Conservation (phyloP, 2,888 invertebrate species). For the Macrophya alboannulata region DNA sequence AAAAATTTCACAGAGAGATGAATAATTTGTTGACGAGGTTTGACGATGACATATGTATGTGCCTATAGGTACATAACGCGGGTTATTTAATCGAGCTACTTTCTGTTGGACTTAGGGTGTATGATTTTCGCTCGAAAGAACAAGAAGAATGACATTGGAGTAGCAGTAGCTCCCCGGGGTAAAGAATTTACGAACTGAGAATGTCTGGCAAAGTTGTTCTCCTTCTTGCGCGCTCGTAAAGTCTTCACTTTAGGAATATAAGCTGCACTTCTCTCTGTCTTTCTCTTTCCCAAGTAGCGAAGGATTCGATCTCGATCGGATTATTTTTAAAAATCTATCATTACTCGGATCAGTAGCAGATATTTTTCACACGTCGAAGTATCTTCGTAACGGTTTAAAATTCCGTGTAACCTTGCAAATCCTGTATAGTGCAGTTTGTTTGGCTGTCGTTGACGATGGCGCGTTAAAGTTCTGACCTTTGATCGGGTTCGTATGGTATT, state of each 20-base stretch:
- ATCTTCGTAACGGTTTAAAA: neutral
- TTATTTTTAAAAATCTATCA: neutral
- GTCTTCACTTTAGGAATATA: slow-evolving; percentile 33
- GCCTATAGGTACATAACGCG: neutral
- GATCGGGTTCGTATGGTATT: neutral
- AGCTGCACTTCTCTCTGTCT: slow-evolving; percentile 26
- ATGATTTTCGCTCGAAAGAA: slow-evolving; percentile 36
- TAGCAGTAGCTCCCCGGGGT: slow-evolving; percentile 42
- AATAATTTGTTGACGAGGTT: neutral
- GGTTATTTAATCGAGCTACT: slow-evolving; percentile 35
- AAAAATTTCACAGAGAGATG: neutral
- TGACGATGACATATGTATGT: neutral
- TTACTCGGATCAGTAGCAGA: neutral
- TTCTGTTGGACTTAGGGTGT: slow-evolving; percentile 25
- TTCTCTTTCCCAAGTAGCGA: slow-evolving; percentile 8
- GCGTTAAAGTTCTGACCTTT: neutral
- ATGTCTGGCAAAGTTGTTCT: slow-evolving; percentile 11
- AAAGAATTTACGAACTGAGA: slow-evolving; percentile 24
- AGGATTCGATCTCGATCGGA: slow-evolving; percentile 11
- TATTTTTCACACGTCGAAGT: neutral
- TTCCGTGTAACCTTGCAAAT: no score
- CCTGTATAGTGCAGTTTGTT: no score
- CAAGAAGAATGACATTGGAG: slow-evolving; percentile 37
- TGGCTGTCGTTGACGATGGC: no score
- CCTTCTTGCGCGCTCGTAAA: slow-evolving; percentile 34